phyloP scores from a whole-genome alignment of 2,113 vertebrate genomes.

The Etheostoma spectabile region DNA sequence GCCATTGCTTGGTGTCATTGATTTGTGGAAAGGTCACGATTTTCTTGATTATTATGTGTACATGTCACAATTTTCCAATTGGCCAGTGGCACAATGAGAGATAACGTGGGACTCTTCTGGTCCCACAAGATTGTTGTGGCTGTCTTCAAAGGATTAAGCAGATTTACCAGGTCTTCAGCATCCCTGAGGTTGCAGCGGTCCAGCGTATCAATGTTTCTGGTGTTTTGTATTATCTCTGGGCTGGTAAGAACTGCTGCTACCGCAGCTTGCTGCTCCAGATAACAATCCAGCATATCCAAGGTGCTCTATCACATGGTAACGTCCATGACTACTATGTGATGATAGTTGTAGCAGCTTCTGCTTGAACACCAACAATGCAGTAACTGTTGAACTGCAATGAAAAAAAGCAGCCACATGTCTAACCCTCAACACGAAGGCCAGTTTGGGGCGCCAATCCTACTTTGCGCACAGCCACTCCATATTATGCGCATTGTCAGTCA shows the following conservation, averaged over 20 bases:
- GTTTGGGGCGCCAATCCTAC: not conserved
- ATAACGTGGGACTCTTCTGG: not conserved
- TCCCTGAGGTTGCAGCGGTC: constrained; percentile 18
- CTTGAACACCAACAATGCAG: not conserved
- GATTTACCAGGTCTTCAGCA: constrained; percentile 12
- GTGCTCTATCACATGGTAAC: too few species aligned
- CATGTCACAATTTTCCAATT: not conserved
- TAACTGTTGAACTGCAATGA: not conserved
- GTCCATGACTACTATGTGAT: too few species aligned
- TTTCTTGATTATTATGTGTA: too few species aligned
- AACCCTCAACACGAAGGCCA: not conserved
- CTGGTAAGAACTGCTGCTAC: constrained; percentile 9
- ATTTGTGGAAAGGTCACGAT: too few species aligned
- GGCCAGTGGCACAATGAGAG: too few species aligned
- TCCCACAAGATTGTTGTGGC: not conserved
- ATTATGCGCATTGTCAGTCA: not conserved
- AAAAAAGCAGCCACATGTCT: not conserved
- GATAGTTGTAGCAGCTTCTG: not conserved
- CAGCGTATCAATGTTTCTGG: constrained; percentile 6
- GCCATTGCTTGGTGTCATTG: not conserved
- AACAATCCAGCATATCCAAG: too few species aligned
- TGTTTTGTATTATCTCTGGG: too few species aligned
- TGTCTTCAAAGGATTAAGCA: constrained; percentile 14
- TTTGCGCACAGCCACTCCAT: not conserved
- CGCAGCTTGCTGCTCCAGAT: not conserved